Conservation (phyloP, 2,888 invertebrate genomes). For the Sericinus montela region DNA sequence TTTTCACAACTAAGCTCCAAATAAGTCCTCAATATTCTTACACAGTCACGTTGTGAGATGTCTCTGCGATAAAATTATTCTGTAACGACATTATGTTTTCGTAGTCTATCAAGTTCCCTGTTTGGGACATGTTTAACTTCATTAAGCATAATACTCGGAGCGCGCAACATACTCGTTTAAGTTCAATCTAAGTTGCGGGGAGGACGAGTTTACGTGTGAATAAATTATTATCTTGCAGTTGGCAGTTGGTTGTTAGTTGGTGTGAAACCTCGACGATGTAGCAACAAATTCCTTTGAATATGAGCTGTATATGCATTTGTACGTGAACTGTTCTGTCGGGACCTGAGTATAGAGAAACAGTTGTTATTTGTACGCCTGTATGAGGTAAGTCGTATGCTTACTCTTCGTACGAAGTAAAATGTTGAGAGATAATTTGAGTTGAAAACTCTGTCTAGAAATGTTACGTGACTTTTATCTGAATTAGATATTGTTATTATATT, state of each 20-base stretch:
- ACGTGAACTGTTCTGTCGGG: neutral
- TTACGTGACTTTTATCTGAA: neutral
- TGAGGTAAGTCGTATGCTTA: conserved; percentile 10
- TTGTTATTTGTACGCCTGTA: conserved; percentile 10
- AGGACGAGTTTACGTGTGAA: conserved; percentile 72
- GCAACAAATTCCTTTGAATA: conserved; percentile 29
- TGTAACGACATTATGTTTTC: conserved; percentile 39
- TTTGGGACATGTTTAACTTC: conserved; percentile 73
- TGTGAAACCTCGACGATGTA: conserved; percentile 33
- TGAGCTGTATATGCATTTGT: conserved; percentile 27
- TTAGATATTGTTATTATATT: neutral
- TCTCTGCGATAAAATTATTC: conserved; percentile 18
- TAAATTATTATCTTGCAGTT: conserved; percentile 73
- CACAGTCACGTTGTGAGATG: conserved; percentile 21
- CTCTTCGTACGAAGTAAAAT: conserved; percentile 1
- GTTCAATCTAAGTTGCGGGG: conserved; percentile 75
- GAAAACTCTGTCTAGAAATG: neutral
- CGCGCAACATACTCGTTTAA: conserved; percentile 75
- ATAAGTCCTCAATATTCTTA: conserved; percentile 34
- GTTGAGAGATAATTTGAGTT: conserved; percentile 12
- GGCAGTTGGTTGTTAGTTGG: conserved; percentile 40
- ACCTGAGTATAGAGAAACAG: neutral
- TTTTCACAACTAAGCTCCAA: conserved; percentile 30
- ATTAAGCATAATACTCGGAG: conserved; percentile 70
- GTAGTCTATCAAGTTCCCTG: conserved; percentile 51